Evolutionary conservation across 2,113 vertebrate genomes (phyloP).

Genomic region (Redunca redunca): DNA sequence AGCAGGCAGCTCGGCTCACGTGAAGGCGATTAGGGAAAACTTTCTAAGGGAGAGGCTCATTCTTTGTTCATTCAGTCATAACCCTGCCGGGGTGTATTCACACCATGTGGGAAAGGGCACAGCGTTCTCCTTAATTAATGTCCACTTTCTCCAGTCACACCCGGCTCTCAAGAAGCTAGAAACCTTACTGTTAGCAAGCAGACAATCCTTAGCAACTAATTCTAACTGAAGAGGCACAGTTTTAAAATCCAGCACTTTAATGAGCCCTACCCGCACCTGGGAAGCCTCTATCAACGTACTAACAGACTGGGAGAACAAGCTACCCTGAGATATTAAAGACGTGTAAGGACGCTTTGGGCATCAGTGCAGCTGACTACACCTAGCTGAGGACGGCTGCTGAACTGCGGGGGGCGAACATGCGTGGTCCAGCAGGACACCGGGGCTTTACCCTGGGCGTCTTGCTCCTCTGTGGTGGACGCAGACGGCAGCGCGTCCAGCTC

Average conservation of each 20-base stretch:
- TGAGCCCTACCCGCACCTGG: too few species aligned
- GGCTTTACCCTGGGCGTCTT: accelerated
- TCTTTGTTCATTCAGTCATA: neutral
- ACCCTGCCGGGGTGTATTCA: neutral
- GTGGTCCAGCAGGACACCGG: accelerated
- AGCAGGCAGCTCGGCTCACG: accelerated
- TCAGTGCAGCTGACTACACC: too few species aligned
- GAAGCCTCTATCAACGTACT: accelerated
- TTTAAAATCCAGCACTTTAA: neutral
- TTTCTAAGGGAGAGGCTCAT: neutral
- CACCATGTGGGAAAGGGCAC: neutral
- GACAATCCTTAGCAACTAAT: neutral
- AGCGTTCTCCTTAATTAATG: neutral
- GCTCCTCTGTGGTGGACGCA: neutral
- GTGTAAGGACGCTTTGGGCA: neutral
- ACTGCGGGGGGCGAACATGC: accelerated
- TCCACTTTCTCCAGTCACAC: neutral
- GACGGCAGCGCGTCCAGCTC: neutral
- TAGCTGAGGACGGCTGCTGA: neutral
- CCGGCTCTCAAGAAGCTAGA: neutral
- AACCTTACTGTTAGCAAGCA: neutral
- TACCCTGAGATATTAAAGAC: accelerated
- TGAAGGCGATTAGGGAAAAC: accelerated
- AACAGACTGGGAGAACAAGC: accelerated
- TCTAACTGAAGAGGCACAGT: neutral